Base-by-base conservation (phyloP, 2,113 vertebrate species). In the Cephalopterus ornatus region DNA sequence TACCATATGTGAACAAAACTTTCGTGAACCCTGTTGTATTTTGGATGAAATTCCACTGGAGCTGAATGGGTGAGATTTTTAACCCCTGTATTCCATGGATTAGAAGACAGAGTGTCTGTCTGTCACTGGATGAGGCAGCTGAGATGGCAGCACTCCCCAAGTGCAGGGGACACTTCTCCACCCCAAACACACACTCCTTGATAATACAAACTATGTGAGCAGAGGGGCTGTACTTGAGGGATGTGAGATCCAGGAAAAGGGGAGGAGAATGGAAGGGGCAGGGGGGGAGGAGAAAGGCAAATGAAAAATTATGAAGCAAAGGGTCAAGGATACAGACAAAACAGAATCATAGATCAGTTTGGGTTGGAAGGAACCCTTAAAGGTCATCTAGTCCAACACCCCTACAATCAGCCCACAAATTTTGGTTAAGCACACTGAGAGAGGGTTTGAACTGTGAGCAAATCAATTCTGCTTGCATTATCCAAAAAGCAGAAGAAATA, bases 361-460 rank as follows among this genome's bases (percentile, higher is more conserved):
- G 41, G 21, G 19, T 14, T 56, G 65, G 35, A 56, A 63, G 41
- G 41, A 70, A 4, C 30, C 13, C n/a, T 47, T 18, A 35, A 18
- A 70, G 21, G 8, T 70, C 35, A 30, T 11, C n/a, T 4, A 4
- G 16, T 26, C 30, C 78, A 22, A 21, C 1, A 0, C 3, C 37
- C 15, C 37, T 27, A 44, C 20, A 32, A 24, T 35, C 53, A 52
- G 37, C 27, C 37, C 37, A 52, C n/a, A 74, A 50, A 23, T 52
- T 79, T 68, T 56, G 22, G 14, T 59, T 28, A 41, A 84, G 47
- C 11, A 39, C 12, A 12, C 26, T 30, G 37, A 86, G 61, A 18
- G 55, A 44, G 3, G 14, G 26, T 33, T 53, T 41, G n/a, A 77
- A 47, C 67, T 13, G 14, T 9, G 10, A 91, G 44, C 44, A 86